Evolutionary conservation across 2,797 vertebrate species (phyloP).

Genomic region (Halcyon leucocephala): DNA sequence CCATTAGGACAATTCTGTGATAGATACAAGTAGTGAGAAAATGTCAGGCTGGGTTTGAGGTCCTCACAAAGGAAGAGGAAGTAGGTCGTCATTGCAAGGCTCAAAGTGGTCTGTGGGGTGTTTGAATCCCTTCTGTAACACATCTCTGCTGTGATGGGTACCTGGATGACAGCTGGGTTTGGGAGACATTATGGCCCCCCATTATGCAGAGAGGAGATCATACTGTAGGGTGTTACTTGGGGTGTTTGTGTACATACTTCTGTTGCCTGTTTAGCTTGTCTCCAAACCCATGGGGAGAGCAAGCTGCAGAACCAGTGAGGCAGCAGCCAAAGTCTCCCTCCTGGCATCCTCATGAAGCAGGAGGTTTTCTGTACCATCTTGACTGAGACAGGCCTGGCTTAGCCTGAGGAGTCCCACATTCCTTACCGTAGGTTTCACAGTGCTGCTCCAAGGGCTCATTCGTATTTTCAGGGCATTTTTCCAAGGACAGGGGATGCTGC

Average conservation of each 20-base stretch:
- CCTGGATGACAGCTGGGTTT: not conserved
- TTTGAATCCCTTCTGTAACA: not conserved
- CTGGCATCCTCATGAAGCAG: not conserved
- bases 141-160: not conserved
- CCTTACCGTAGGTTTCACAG: not conserved
- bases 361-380: not conserved
- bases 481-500: not conserved
- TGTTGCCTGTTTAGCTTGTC: not conserved
- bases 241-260: not conserved
- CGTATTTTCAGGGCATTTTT: not conserved
- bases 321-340: not conserved
- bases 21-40: not conserved
- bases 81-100: not conserved
- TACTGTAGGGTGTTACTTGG: not conserved
- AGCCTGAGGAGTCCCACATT: not conserved
- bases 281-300: not conserved
- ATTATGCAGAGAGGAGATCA: not conserved
- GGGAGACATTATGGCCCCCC: fast-evolving
- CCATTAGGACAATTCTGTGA: not conserved
- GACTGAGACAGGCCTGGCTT: not conserved
- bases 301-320: not conserved
- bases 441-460: not conserved
- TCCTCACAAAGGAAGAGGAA: not conserved
- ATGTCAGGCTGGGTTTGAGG: not conserved
- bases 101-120: fast-evolving